Evolutionary conservation across 2,797 vertebrate species (phyloP), one percentile per base, ranked within the genome.

Genomic region (Mus minutoides): DNA sequence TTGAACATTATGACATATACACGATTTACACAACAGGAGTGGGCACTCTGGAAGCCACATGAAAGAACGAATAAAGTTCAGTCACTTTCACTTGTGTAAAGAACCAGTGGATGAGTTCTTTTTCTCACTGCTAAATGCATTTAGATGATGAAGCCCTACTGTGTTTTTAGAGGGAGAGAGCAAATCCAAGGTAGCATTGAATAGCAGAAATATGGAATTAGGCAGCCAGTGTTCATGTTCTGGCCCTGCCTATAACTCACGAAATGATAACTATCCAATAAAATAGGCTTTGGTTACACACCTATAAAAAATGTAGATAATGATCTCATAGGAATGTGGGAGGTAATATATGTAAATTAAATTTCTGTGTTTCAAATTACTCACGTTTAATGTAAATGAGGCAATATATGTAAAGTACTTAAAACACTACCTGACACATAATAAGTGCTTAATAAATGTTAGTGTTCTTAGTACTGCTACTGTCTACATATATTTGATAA

Each of bases 361-460:
- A 94, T 96, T 91, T 94, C 71, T 29, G 93, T 91, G 95, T 96
- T 97, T 96, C 83, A 89, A 95, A 92, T 96, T 77, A 92, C 62
- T 97, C 94, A 95, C 73, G 86, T 97, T 96, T 92, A 94, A 96
- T 91, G 86, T 94, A 96, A 97, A 96, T 80, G 78, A 97, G 78
- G 49, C 87, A 87, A 93, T 94, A 73, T 43, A 93, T 64, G 73
- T 69, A 69, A 88, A 97, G 90, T 71, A 14, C 64, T 97, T 97
- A 95, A 95, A 96, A 94, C 52, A 90, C 64, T 80, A 91, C 92
- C 89, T 54, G 43, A 90, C 77, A 96, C 29, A 52, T 88, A 91
- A 87, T 95, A 98, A 94, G 88, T 94, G 94, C 92, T 94, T 90
- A 96, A 79, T 96, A 94, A 94, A 87, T 90, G 86, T 91, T 87